Percentiles rank a stretch among this genome's conserved stretches.
Evolutionary conservation across 2,113 vertebrate genomes (phyloP).

Genomic region (Orycteropus afer): DNA sequence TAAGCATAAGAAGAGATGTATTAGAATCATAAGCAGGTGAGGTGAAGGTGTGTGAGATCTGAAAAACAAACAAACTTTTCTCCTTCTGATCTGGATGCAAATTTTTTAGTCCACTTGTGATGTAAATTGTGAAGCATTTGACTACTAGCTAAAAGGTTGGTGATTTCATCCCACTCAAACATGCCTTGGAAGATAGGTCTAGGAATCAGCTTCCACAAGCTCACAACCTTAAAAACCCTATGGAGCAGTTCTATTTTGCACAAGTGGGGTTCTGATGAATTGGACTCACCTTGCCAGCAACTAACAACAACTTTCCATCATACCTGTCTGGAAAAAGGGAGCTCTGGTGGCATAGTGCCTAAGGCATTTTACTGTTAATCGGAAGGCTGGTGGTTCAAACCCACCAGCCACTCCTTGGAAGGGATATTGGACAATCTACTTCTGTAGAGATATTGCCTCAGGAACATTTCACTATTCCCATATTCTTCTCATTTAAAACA

Average conservation of each 20-base stretch:
- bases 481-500: background rate
- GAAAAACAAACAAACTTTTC: background rate
- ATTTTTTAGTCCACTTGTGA: too few species aligned
- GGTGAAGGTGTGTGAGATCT: background rate
- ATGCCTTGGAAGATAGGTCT: background rate
- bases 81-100: background rate
- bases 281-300: background rate
- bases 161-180: background rate
- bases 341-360: too few species aligned
- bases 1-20: background rate
- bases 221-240: background rate
- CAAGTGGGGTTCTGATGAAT: background rate
- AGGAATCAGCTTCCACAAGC: background rate
- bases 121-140: background rate
- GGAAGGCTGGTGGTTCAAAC: too few species aligned
- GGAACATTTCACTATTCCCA: accelerated
- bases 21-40: background rate
- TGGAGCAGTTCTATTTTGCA: background rate
- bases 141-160: background rate
- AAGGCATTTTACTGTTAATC: too few species aligned
- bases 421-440: too few species aligned
- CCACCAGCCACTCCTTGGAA: too few species aligned
- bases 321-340: background rate
- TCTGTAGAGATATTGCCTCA: too few species aligned
- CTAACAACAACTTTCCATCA: too few species aligned